phyloP scores from a whole-genome alignment of 2,888 invertebrate genomes.

The Platynereis dumerilii region DNA sequence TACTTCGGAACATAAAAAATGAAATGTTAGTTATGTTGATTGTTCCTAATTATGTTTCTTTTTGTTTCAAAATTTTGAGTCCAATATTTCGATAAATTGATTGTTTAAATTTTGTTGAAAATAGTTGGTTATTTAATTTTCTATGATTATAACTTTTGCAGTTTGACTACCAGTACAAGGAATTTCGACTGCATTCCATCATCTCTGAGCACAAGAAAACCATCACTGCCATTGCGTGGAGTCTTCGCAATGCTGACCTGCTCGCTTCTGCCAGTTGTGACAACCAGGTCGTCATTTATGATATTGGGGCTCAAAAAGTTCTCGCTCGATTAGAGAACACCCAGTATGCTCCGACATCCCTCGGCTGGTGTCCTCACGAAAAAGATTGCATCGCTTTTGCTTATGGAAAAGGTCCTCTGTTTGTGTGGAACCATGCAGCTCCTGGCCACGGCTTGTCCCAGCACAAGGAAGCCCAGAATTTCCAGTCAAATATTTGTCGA shows the following conservation, averaged over 20 bases:
- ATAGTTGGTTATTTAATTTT: too few relatives aligned
- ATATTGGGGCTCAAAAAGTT: slow-evolving; percentile 55
- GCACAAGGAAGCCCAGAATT: slow-evolving; percentile 50
- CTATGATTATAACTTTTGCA: slow-evolving; percentile 36
- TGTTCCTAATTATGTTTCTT: too few relatives aligned
- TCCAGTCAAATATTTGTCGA: slow-evolving; percentile 47
- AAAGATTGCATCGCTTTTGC: slow-evolving; percentile 49
- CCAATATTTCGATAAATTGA: too few relatives aligned
- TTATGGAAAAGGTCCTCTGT: slow-evolving; percentile 53
- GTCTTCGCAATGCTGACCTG: slow-evolving; percentile 56
- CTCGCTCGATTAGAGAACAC: slow-evolving; percentile 50
- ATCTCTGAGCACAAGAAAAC: slow-evolving; percentile 64
- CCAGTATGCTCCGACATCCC: slow-evolving; percentile 45
- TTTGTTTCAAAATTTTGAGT: too few relatives aligned
- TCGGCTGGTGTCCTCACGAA: slow-evolving; percentile 60
- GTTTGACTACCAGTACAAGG: slow-evolving; percentile 57
- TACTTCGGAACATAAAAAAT: too few relatives aligned
- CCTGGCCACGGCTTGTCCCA: slow-evolving; percentile 9
- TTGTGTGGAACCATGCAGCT: slow-evolving; percentile 52
- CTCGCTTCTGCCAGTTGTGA: slow-evolving; percentile 61
- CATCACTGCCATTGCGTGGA: slow-evolving; percentile 63
- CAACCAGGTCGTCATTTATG: slow-evolving; percentile 60
- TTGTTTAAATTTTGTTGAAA: too few relatives aligned
- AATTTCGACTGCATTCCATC: slow-evolving; percentile 62
- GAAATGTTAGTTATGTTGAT: too few relatives aligned